Evolutionary conservation across 2,888 invertebrate genomes (phyloP), one percentile per base, ranked within the genome.

Genomic region (Metalampra italica): DNA sequence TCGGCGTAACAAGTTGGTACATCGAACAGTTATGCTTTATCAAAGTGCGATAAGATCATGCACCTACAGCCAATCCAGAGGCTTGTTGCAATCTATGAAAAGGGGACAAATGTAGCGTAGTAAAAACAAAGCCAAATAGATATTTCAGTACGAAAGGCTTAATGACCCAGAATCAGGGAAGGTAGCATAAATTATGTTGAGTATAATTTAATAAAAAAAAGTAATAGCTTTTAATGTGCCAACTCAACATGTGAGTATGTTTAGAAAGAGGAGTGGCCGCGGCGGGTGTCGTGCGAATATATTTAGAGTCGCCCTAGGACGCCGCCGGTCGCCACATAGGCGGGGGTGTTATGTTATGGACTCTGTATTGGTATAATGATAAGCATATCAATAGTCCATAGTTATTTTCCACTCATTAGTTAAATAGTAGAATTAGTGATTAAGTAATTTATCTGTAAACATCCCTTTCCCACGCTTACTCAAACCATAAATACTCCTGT

Each of bases 1-100:
- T 80, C 68, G 70, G 54, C 54, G 59, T 55, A 37, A 45, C 36
- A 34, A 55, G 67, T 68, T 68, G 70, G 60, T 57, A 56, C 54
- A 63, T 56, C 58, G 61, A 63, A 63, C 68, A 70, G 72, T 75
- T 76, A 71, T 67, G 70, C 71, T 78, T 82, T 84, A 85, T 85
- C 84, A 70, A 61, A 55, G 49, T 50, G 61, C 78, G 86, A 86
- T 87, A 84, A 86, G 87, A 85, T 86, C 82, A 73, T 68, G 61
- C 55, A 57, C 49, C 65, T 63, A 61, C 64, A 66, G 64, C 78
- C 78, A 81, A 78, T 80, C 67, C 62, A 63, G 62, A 55, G 58
- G 54, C 63, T 57, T 64, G 59, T 63, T 55, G 60, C 47, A 71
- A 72, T 69, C 66, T 55, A 69, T 62, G 59, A 55, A 72, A 71